These are phyloP conservation scores for Calyptommatus sinebrachiatus DNA, from an alignment of 2,113 vertebrate species.

Conservation along the genomic window DNA sequence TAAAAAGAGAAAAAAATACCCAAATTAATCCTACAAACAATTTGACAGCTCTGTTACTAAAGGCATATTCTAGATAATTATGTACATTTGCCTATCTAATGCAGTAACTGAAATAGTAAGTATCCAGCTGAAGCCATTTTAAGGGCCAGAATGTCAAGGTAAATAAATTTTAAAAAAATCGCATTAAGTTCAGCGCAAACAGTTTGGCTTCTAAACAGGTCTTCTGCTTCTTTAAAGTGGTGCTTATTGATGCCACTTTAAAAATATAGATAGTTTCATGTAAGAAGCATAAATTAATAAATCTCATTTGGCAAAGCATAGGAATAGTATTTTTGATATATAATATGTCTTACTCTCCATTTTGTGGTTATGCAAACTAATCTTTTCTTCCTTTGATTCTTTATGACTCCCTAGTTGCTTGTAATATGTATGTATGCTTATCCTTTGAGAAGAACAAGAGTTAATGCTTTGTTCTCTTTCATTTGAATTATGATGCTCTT, in stretches of 20 bases:
- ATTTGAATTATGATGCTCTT: conserved; percentile 16
- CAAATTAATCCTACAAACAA: neutral
- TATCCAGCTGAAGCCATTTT: neutral
- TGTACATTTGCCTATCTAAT: neutral
- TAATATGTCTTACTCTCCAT: neutral
- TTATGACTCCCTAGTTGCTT: conserved; percentile 8
- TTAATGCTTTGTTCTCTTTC: conserved; percentile 6
- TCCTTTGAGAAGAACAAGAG: conserved; percentile 20
- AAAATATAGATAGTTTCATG: neutral
- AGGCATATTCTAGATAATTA: neutral
- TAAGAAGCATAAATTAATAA: neutral
- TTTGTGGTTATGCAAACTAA: conserved; percentile 9
- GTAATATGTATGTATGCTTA: neutral
- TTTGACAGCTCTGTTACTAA: neutral
- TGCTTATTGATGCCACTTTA: neutral
- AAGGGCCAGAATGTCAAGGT: neutral
- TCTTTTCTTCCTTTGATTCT: neutral
- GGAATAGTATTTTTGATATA: neutral
- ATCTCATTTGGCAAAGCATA: neutral
- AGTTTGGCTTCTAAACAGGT: neutral
- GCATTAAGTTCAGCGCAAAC: neutral
- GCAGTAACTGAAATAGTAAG: neutral
- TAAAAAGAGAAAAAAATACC: no score
- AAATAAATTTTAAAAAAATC: no score
- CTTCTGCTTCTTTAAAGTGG: no score